These are phyloP conservation scores for Cheilosia variabilis DNA, from an alignment of 2,888 invertebrate genomes.

Conservation along the genomic window DNA sequence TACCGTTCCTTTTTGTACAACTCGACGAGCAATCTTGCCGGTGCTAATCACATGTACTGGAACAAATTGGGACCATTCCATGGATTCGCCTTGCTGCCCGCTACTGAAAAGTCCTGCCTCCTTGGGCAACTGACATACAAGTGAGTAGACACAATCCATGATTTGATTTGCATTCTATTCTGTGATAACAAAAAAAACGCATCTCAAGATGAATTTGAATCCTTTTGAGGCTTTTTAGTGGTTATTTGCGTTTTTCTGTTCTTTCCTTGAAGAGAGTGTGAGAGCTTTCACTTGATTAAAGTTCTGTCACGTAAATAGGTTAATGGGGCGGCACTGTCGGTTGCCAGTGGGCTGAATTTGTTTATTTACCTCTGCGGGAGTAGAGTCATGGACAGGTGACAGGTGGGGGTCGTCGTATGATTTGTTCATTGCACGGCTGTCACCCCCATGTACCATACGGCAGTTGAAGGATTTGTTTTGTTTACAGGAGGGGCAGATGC, in stretches of 20 bases:
- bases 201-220: constrained; percentile 48
- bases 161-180: neutral
- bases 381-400: constrained; percentile 55
- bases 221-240: constrained; percentile 35
- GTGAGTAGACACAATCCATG: constrained; percentile 77
- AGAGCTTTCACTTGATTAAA: constrained; percentile 71
- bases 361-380: constrained; percentile 62
- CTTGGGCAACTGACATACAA: constrained; percentile 92
- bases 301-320: constrained; percentile 69
- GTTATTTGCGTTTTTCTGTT: constrained; percentile 24
- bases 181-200: constrained; percentile 8
- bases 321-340: constrained; percentile 64
- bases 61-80: constrained; percentile 92
- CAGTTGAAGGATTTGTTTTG: constrained; percentile 55
- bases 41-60: constrained; percentile 87
- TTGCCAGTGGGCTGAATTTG: constrained; percentile 51
- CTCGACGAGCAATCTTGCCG: constrained; percentile 79
- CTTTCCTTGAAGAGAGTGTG: constrained; percentile 36
- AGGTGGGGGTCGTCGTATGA: constrained; percentile 14
- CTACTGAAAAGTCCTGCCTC: constrained; percentile 88
- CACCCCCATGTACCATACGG: constrained; percentile 24
- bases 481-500: constrained; percentile 39
- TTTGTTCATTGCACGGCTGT: constrained; percentile 1
- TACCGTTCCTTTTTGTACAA: constrained; percentile 82
- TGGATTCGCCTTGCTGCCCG: constrained; percentile 91